Percentiles rank a stretch among this genome's conserved stretches.
Conservation (phyloP, 1,140 invertebrate species). For the Hestina assimilis region DNA sequence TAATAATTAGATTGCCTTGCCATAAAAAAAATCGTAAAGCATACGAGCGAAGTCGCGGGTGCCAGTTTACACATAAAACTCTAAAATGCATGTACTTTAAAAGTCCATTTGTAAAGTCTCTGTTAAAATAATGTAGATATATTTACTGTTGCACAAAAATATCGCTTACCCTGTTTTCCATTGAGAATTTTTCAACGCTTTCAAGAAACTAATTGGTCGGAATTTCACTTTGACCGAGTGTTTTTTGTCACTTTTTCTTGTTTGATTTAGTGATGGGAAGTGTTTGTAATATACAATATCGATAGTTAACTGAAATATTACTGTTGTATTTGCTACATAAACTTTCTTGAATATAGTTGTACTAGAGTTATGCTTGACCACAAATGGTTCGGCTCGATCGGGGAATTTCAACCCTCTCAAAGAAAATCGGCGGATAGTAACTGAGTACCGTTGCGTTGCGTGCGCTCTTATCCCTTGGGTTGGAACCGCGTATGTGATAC, state of each 20-base stretch:
- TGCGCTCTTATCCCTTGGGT: too few relatives aligned
- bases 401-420: too few relatives aligned
- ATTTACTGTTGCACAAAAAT: neutral
- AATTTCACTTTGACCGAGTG: conserved; percentile 43
- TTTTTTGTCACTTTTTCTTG: conserved; percentile 22
- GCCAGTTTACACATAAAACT: neutral
- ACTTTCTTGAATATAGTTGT: too few relatives aligned
- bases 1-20: too few relatives aligned
- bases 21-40: too few relatives aligned
- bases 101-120: neutral
- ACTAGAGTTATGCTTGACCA: too few relatives aligned
- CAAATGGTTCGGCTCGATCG: too few relatives aligned
- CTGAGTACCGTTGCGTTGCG: too few relatives aligned
- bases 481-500: too few relatives aligned
- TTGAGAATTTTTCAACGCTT: conserved; percentile 21
- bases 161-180: neutral
- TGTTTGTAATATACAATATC: conserved; percentile 16
- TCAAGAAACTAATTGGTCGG: conserved; percentile 44
- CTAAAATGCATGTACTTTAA: neutral
- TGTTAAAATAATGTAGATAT: neutral
- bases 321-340: neutral
- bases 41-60: too few relatives aligned
- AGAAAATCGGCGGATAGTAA: too few relatives aligned
- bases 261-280: conserved; percentile 12
- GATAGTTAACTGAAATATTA: conserved; percentile 12